Conservation (phyloP, 2,113 vertebrate species). For the Marcusenius ussheri region DNA sequence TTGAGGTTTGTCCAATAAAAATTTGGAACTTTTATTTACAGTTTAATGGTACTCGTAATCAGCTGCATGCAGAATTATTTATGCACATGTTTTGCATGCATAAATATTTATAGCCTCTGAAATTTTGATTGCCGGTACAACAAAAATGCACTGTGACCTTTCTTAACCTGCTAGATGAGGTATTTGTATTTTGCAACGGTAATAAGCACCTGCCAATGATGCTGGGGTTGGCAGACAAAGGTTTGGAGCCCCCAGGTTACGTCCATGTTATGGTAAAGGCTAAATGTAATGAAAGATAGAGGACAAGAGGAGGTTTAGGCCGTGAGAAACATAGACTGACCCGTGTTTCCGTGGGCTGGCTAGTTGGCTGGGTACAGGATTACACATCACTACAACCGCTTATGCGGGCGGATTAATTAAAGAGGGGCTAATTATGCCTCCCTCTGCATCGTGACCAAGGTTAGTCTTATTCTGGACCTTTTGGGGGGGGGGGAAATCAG, state of each 20-base stretch:
- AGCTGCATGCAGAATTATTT: not conserved
- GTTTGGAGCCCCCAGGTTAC: not conserved
- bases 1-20: not conserved
- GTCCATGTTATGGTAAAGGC: not conserved
- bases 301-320: not conserved
- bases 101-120: not conserved
- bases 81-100: not conserved
- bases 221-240: not conserved
- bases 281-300: not conserved
- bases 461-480: not conserved
- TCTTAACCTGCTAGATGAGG: not conserved
- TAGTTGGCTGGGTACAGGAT: not conserved
- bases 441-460: not conserved
- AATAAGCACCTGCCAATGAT: not conserved
- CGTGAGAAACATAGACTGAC: not conserved
- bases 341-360: not conserved
- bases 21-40: not conserved
- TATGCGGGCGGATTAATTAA: slow-evolving; percentile 1
- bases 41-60: not conserved
- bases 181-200: not conserved
- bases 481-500: not conserved
- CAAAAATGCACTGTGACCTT: not conserved
- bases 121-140: not conserved
- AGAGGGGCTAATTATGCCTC: not conserved
- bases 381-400: not conserved